These are phyloP conservation scores for Vulpes vulpes DNA, from an alignment of 2,113 vertebrate species.

Conservation along the genomic window DNA sequence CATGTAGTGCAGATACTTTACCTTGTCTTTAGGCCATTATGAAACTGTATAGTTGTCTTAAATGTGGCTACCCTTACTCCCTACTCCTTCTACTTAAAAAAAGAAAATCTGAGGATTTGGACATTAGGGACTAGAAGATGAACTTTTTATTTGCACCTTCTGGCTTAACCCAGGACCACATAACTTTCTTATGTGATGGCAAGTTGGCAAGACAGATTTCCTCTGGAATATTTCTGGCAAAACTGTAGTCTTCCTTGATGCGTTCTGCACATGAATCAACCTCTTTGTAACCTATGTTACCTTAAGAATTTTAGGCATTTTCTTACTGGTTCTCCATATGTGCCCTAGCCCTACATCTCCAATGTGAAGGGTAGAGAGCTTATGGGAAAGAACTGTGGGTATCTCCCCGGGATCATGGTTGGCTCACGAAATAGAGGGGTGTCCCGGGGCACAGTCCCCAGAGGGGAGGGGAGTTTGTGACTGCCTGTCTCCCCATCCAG, in stretches of 20 bases:
- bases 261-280: conserved; percentile 82
- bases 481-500: not conserved
- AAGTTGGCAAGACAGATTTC: conserved; percentile 78
- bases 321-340: conserved; percentile 80
- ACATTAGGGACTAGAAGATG: not conserved
- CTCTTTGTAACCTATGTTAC: conserved; percentile 86
- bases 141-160: conserved; percentile 1
- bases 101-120: conserved; percentile 39
- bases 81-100: conserved; percentile 5
- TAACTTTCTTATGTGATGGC: conserved; percentile 48
- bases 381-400: not conserved
- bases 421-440: not conserved
- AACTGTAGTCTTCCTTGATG: conserved; percentile 75
- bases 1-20: not conserved
- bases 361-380: conserved; percentile 66
- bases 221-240: conserved; percentile 81
- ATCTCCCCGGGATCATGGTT: not conserved
- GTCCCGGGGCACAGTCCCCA: not conserved
- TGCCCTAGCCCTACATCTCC: conserved; percentile 68
- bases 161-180: not conserved
- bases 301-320: conserved; percentile 88
- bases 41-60: not conserved
- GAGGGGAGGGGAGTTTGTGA: not conserved
- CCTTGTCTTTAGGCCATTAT: not conserved
- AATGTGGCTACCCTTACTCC: not conserved